These are phyloP conservation scores for Bombus consobrinus DNA, from an alignment of 1,140 invertebrate species.

Conservation along the genomic window DNA sequence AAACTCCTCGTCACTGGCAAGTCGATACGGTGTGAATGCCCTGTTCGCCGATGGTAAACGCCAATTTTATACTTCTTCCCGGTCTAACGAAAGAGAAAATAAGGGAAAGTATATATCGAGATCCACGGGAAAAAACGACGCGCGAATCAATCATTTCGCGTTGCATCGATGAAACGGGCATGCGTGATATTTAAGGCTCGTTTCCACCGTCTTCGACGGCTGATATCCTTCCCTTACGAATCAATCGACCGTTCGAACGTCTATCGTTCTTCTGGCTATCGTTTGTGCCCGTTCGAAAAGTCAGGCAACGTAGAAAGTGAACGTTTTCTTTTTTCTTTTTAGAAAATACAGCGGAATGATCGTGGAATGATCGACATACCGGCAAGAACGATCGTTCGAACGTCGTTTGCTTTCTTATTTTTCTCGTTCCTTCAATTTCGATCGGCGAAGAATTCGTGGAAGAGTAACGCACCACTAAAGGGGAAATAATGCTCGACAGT, in stretches of 20 bases:
- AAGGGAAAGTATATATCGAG: not conserved
- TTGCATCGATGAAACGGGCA: not conserved
- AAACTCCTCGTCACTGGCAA: not conserved
- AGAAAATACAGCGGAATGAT: conserved; percentile 36
- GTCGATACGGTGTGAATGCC: conserved; percentile 23
- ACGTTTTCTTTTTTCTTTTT: not conserved
- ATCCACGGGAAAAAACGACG: not conserved
- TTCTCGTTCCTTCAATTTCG: not conserved
- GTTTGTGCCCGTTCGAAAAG: not conserved
- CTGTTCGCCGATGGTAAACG: conserved; percentile 14
- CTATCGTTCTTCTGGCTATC: not conserved
- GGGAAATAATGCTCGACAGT: not conserved
- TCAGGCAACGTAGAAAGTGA: not conserved
- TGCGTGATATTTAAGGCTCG: not conserved
- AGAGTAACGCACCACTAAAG: no score
- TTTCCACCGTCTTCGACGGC: not conserved
- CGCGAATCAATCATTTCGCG: not conserved
- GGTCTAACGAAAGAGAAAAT: conserved; percentile 22
- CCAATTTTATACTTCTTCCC: not conserved
- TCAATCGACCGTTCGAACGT: not conserved
- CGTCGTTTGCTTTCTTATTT: not conserved
- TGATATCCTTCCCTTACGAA: not conserved
- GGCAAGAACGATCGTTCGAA: conserved; percentile 18
- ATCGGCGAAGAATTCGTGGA: not conserved
- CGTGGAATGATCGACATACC: conserved; percentile 45